Evolutionary conservation across 1,140 invertebrate species (phyloP).

Genomic region (Archivesica marissinica): DNA sequence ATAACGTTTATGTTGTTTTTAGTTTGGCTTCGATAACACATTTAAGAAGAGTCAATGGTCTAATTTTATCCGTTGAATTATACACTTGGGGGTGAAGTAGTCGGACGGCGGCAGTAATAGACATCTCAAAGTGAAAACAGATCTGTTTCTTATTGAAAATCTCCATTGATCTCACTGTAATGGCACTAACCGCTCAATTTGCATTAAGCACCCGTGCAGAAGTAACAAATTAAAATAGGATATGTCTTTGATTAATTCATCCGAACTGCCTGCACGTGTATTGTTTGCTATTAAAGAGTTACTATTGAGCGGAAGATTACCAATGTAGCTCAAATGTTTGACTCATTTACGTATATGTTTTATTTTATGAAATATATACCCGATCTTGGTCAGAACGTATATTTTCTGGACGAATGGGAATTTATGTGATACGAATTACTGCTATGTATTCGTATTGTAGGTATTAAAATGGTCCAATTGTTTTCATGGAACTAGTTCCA

Average conservation of each 20-base stretch:
- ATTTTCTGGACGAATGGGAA: no score
- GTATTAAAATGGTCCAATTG: no score
- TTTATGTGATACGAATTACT: no score
- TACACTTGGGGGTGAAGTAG: constrained; percentile 23
- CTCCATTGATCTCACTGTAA: constrained; percentile 48
- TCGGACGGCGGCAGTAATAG: neutral
- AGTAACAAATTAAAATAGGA: neutral
- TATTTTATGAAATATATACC: no score
- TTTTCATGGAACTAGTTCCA: no score
- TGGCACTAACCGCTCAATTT: constrained; percentile 17
- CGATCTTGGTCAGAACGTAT: no score
- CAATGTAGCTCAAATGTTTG: no score
- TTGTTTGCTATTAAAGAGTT: no score
- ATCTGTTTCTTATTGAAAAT: constrained; percentile 48
- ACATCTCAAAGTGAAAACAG: constrained; percentile 48
- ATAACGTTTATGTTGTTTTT: no score
- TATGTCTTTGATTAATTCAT: neutral
- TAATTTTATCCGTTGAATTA: constrained; percentile 3
- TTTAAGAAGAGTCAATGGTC: neutral
- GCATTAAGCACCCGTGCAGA: neutral
- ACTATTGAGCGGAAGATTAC: no score
- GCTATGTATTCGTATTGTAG: no score
- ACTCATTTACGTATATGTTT: no score
- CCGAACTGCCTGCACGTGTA: neutral
- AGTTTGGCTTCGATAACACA: constrained; percentile 35